A percentile compares a stretch with the other conserved stretches of the same genome.
phyloP scores from a whole-genome alignment of 2,113 vertebrate genomes.

The Sorex araneus region DNA sequence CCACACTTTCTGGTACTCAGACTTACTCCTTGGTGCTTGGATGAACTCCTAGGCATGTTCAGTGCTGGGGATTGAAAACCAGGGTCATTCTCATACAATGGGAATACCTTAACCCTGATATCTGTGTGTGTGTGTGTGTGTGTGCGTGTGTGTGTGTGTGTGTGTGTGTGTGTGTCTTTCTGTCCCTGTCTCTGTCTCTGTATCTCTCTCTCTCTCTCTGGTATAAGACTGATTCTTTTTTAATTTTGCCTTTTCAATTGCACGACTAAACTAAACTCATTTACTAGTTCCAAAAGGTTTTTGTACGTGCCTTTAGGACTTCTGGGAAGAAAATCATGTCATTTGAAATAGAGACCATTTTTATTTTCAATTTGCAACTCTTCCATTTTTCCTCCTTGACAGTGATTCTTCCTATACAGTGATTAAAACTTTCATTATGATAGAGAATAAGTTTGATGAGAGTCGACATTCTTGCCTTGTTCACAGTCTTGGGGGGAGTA shows the following conservation, averaged over 20 bases:
- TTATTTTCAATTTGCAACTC: not conserved
- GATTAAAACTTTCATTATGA: not conserved
- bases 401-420: not conserved
- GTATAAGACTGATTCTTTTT: not conserved
- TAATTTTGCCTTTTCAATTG: not conserved
- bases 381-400: constrained; percentile 1
- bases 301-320: not conserved
- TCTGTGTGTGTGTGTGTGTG: no score
- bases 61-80: no score
- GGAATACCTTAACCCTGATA: no score
- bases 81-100: no score
- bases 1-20: no score
- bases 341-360: not conserved
- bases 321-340: not conserved
- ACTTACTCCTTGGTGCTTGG: no score
- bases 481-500: not conserved
- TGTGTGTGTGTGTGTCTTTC: no score
- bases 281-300: not conserved
- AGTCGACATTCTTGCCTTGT: not conserved
- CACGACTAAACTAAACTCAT: not conserved
- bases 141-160: no score
- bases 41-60: no score
- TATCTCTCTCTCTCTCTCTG: no score
- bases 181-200: no score
- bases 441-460: not conserved